Evolutionary conservation across 2,797 vertebrate genomes (phyloP).

Genomic region (Urocyon cinereoargenteus): DNA sequence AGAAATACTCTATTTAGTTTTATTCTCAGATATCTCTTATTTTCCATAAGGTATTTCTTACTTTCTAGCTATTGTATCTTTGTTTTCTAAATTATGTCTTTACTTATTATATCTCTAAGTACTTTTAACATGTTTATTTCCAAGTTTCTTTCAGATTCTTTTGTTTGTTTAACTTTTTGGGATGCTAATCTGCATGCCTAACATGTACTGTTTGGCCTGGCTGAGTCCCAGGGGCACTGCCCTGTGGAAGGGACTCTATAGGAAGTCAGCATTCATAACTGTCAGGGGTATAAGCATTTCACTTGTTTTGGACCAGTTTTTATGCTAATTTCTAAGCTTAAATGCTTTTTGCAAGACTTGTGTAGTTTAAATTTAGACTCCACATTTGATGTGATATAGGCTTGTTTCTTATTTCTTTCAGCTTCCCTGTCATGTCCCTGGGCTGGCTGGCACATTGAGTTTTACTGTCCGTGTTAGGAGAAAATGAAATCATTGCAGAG

Average conservation of each 20-base stretch:
- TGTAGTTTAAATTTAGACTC: slow-evolving; percentile 38
- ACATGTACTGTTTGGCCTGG: background rate
- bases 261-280: background rate
- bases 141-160: background rate
- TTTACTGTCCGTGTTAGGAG: background rate
- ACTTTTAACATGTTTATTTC: background rate
- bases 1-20: background rate
- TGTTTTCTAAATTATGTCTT: background rate
- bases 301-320: background rate
- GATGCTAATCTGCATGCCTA: background rate
- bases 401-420: background rate
- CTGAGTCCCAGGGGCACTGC: background rate
- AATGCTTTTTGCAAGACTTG: background rate
- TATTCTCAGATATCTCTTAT: slow-evolving; percentile 11
- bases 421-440: background rate
- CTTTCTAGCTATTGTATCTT: background rate
- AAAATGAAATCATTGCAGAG: background rate
- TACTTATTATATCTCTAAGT: background rate
- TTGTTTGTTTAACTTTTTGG: background rate
- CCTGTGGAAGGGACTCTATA: background rate
- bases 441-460: background rate
- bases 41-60: background rate
- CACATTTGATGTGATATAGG: background rate
- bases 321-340: slow-evolving; percentile 27
- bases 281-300: background rate